These are phyloP conservation scores for Holacanthella duospinosa DNA, from an alignment of 2,888 invertebrate genomes.

Conservation along the genomic window DNA sequence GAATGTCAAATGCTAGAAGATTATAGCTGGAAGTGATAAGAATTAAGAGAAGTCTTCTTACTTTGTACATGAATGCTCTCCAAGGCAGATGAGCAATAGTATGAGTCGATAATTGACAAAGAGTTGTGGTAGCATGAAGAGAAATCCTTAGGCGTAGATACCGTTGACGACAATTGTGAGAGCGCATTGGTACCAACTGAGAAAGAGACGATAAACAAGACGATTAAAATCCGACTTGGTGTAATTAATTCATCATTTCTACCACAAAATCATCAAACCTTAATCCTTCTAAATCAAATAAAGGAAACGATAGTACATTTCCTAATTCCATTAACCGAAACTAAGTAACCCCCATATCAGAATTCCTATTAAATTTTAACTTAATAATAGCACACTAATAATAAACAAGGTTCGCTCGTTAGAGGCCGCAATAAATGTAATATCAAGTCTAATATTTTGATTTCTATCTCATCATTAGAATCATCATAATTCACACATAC, in stretches of 20 bases:
- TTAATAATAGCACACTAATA: no score
- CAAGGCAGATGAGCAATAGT: conserved; percentile 97
- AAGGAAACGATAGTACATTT: not conserved
- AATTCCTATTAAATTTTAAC: no score
- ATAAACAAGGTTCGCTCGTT: no score
- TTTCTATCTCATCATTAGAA: no score
- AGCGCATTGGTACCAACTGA: conserved; percentile 94
- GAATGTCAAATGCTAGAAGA: no score
- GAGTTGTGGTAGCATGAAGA: conserved; percentile 96
- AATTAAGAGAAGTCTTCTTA: conserved; percentile 36
- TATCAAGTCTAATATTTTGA: no score
- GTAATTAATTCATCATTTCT: no score
- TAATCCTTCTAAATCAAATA: not conserved
- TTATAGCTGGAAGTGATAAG: no score
- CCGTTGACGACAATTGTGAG: conserved; percentile 85
- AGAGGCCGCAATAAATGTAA: no score
- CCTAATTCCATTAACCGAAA: no score
- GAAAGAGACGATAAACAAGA: conserved; percentile 1
- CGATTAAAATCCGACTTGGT: not conserved
- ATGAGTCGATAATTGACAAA: conserved; percentile 96
- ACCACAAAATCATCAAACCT: not conserved
- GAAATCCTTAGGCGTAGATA: conserved; percentile 95
- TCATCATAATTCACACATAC: no score
- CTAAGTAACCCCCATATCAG: no score
- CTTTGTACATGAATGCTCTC: conserved; percentile 93